Percentiles rank a stretch among this genome's conserved stretches.
Evolutionary conservation across 2,113 vertebrate genomes (phyloP).

Genomic region (Corythornis vintsioides): DNA sequence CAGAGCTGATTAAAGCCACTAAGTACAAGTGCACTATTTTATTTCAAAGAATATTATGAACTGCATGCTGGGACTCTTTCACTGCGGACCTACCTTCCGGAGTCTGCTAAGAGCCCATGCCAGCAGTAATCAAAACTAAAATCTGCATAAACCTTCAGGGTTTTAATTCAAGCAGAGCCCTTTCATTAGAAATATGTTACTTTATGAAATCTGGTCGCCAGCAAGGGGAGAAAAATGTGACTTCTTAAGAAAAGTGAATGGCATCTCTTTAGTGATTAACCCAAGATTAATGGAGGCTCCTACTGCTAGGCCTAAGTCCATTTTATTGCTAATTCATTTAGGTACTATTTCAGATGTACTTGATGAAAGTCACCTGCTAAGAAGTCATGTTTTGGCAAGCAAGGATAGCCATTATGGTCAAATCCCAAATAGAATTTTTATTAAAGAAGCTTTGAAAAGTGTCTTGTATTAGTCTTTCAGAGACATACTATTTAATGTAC

Average conservation of each 20-base stretch:
- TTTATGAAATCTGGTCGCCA: constrained; percentile 94
- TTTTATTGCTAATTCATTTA: constrained; percentile 99
- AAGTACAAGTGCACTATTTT: constrained; percentile 95
- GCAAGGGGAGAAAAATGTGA: constrained; percentile 95
- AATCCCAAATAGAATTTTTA: constrained; percentile 90
- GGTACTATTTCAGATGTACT: constrained; percentile 96
- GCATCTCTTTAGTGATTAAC: constrained; percentile 99
- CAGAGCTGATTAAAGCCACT: constrained; percentile 99
- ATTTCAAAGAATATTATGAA: constrained; percentile 97
- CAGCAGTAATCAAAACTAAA: constrained; percentile 98
- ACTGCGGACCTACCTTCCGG: constrained; percentile 90
- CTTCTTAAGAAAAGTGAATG: constrained; percentile 99
- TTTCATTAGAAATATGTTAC: constrained; percentile 99
- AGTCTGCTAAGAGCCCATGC: constrained; percentile 97
- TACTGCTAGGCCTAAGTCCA: constrained; percentile 94
- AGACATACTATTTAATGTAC: constrained; percentile 77
- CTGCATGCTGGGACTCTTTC: constrained; percentile 98
- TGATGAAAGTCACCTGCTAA: constrained; percentile 96
- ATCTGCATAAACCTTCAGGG: constrained; percentile 94
- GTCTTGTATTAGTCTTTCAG: constrained; percentile 75
- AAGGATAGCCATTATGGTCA: constrained; percentile 89
- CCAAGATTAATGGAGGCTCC: constrained; percentile 97
- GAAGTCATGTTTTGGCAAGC: constrained; percentile 96
- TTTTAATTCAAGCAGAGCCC: constrained; percentile 97
- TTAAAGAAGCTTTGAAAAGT: constrained; percentile 86